Evolutionary conservation across 92 coral and sea anemone species (phyloP), one percentile per base, ranked within the genome.

Genomic region (Pocillopora grandis): DNA sequence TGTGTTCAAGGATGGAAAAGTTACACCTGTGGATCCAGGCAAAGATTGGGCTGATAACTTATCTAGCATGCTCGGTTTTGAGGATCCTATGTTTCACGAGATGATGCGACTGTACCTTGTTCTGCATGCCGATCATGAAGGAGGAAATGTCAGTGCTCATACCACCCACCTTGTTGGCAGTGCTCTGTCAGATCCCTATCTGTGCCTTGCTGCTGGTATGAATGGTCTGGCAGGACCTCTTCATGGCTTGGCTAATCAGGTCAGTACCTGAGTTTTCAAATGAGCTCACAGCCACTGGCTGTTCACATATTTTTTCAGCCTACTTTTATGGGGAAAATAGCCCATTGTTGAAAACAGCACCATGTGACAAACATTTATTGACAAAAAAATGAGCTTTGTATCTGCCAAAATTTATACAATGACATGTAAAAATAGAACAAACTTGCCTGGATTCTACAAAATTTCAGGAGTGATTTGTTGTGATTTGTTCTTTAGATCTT

Each of bases 161-260:
- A 63, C 98, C 42, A 88, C 93, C 56, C 99, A 96, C 78, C 92
- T 96, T 21, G 92, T 96, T 49, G 99, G 99, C 5, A 96, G 99
- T 89, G 93, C 99, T 23, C 67, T 96, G 77, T 92, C 99, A 57
- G 99, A 96, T 86, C 92, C 99, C 0, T 96, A 96, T 81, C 97
- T 96, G 23, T 96, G 95, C 16, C 93, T 96, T 92, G 99, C 98
- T 84, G 98, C 97, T 66, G 99, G 98, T 5, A 94, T 96, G 97
- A 96, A 96, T 81, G 99, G 98, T 5, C 94, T 96, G n/a, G 99
- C 99, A 17, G 99, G 99, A 60, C 99, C 99, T 9, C 91, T 96
- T 61, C 99, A 96, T 86, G 99, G 99, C 10, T 89, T 96, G 10
- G 99, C 99, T 18, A 96, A 96, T 88, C 99, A 96, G 97, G 99